A percentile compares a stretch with the other conserved stretches of the same genome.
Evolutionary conservation across 2,888 invertebrate species (phyloP).

Genomic region (Caradrina kadenii): DNA sequence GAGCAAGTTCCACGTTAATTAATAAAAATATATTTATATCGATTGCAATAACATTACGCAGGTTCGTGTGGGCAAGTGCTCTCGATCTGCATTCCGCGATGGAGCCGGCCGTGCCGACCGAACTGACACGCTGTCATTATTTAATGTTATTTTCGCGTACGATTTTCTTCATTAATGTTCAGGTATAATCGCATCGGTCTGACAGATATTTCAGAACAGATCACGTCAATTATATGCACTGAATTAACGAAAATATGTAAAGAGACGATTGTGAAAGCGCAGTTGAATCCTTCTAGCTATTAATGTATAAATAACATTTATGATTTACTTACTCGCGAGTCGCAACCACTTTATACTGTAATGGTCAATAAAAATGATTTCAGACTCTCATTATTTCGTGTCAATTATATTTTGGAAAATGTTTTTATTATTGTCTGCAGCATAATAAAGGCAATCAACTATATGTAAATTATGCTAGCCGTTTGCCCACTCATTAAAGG

Average conservation of each 20-base stretch:
- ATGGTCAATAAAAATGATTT: slow-evolving; percentile 78
- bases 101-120: slow-evolving; percentile 37
- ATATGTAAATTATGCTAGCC: slow-evolving; percentile 57
- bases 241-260: slow-evolving; percentile 76
- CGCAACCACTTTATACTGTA: slow-evolving; percentile 67
- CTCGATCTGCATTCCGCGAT: slow-evolving; percentile 65
- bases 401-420: slow-evolving; percentile 70
- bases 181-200: slow-evolving; percentile 62
- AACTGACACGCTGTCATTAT: slow-evolving; percentile 63
- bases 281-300: slow-evolving; percentile 76
- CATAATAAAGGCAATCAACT: slow-evolving; percentile 67
- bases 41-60: slow-evolving; percentile 71
- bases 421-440: slow-evolving; percentile 68
- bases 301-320: slow-evolving; percentile 75
- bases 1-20: slow-evolving; percentile 66
- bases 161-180: slow-evolving; percentile 65
- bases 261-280: slow-evolving; percentile 66
- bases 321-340: slow-evolving; percentile 70
- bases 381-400: slow-evolving; percentile 66
- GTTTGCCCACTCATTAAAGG: slow-evolving; percentile 58
- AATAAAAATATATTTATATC: slow-evolving; percentile 66
- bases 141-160: slow-evolving; percentile 63
- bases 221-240: slow-evolving; percentile 71
- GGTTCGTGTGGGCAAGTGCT: slow-evolving; percentile 68
- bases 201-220: slow-evolving; percentile 75